Evolutionary conservation across 2,113 vertebrate genomes (phyloP).

Genomic region (Cyanistes caeruleus): DNA sequence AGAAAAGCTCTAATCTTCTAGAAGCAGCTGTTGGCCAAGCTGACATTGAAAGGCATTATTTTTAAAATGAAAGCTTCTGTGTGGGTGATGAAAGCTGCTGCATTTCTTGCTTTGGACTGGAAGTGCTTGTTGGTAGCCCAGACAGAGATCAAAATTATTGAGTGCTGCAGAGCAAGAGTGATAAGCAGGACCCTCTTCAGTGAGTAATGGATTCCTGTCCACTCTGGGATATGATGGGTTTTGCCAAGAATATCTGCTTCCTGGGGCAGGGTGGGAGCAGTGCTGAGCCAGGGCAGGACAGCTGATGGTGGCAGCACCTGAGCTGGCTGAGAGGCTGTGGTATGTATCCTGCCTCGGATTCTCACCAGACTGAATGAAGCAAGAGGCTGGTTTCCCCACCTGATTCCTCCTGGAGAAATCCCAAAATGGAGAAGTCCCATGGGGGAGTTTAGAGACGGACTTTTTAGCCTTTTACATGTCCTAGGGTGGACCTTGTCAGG

Average conservation of each 20-base stretch:
- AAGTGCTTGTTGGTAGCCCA: conserved; percentile 35
- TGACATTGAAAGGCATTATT: conserved; percentile 70
- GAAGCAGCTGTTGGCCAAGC: conserved; percentile 72
- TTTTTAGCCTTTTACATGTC: not conserved
- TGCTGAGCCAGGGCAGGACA: not conserved
- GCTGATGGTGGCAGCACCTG: not conserved
- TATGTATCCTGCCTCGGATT: rapidly evolving
- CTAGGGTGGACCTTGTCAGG: not conserved
- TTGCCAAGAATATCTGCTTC: not conserved
- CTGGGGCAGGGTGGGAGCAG: not conserved
- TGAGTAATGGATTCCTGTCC: not conserved
- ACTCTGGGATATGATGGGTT: not conserved
- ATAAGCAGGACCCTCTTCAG: conserved; percentile 27
- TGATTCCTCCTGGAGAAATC: not conserved
- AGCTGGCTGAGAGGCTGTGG: not conserved
- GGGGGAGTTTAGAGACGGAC: not conserved
- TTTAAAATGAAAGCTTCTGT: conserved; percentile 70
- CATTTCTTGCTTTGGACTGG: conserved; percentile 63
- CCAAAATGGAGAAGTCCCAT: not conserved
- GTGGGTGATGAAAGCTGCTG: conserved; percentile 55
- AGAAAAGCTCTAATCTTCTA: conserved; percentile 73
- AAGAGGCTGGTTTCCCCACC: not conserved
- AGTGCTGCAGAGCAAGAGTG: not conserved
- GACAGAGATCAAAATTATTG: conserved; percentile 35
- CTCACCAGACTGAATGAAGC: not conserved